These are phyloP conservation scores for Drosophila leonis DNA, from an alignment of 2,888 invertebrate genomes.

Conservation along the genomic window DNA sequence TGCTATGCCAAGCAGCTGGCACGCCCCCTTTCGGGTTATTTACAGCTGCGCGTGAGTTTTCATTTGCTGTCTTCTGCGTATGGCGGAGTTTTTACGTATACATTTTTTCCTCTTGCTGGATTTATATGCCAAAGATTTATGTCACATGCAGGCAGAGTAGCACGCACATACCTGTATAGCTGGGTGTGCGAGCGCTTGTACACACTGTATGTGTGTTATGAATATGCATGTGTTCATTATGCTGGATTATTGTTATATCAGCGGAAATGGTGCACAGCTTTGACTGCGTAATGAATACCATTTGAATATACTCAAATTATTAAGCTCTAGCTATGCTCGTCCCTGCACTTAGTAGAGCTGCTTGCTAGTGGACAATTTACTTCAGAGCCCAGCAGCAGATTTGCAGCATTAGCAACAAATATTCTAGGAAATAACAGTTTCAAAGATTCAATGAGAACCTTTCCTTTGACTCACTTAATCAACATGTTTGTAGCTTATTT, in stretches of 20 bases:
- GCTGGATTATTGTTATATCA: constrained; percentile 68
- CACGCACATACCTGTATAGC: constrained; percentile 27
- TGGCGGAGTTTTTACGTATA: constrained; percentile 31
- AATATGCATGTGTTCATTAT: constrained; percentile 79
- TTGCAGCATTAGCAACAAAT: background rate
- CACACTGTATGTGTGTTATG: constrained; percentile 54
- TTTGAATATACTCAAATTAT: constrained; percentile 63
- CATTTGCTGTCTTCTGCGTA: constrained; percentile 64
- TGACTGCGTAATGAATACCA: constrained; percentile 63
- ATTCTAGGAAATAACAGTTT: background rate
- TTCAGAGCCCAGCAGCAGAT: background rate
- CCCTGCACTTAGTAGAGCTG: background rate
- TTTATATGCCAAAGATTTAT: constrained; percentile 76
- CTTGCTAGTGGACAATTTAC: background rate
- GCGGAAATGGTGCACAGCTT: constrained; percentile 75
- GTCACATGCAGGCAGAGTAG: constrained; percentile 59
- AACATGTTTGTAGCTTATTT: too few relatives aligned
- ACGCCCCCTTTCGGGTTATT: constrained; percentile 51
- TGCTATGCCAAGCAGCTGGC: constrained; percentile 36
- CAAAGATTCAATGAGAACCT: background rate
- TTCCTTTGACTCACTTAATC: too few relatives aligned
- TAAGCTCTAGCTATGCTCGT: background rate
- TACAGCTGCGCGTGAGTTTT: constrained; percentile 65
- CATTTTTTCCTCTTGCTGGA: constrained; percentile 39
- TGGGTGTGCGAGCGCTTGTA: background rate